A percentile compares a stretch with the other conserved stretches of the same genome.
These are phyloP conservation scores for Sylvilagus bachmani DNA, from an alignment of 2,113 vertebrate species.

Conservation along the genomic window DNA sequence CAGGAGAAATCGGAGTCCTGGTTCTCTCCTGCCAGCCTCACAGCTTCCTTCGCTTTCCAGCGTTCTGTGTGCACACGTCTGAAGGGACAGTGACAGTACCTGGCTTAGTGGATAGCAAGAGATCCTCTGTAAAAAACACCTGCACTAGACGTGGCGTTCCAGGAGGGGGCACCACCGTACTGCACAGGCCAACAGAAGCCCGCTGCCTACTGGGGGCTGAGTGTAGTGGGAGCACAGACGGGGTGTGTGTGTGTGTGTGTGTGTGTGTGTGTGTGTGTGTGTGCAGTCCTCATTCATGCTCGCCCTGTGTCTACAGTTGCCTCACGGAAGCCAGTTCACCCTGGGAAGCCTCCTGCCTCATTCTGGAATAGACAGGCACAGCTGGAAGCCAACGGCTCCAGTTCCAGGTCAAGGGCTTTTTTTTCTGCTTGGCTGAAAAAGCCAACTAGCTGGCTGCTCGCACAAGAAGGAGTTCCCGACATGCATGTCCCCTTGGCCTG, in stretches of 20 bases:
- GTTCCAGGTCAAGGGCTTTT: background rate
- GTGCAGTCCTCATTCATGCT: background rate
- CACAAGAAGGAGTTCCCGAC: constrained; percentile 58
- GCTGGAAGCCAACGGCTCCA: background rate
- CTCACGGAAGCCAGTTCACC: background rate
- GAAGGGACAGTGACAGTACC: background rate
- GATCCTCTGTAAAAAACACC: background rate
- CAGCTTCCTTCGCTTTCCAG: background rate
- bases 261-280: too few relatives aligned
- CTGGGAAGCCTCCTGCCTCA: background rate
- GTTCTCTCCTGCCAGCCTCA: background rate
- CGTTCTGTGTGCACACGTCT: background rate
- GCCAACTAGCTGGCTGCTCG: background rate
- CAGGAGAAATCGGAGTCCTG: background rate
- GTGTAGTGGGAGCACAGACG: background rate
- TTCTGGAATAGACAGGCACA: background rate
- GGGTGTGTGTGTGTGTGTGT: too few relatives aligned
- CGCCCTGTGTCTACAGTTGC: background rate
- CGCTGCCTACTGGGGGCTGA: background rate
- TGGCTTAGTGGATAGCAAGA: background rate
- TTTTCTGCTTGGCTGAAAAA: background rate
- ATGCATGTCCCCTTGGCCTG: background rate
- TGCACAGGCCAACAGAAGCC: background rate
- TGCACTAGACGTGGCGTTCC: background rate
- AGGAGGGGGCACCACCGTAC: background rate